A percentile compares a stretch with the other conserved stretches of the same genome.
These are phyloP conservation scores for Ptycholaimellus sp. DNA, from an alignment of 2,888 invertebrate species.

Conservation along the genomic window DNA sequence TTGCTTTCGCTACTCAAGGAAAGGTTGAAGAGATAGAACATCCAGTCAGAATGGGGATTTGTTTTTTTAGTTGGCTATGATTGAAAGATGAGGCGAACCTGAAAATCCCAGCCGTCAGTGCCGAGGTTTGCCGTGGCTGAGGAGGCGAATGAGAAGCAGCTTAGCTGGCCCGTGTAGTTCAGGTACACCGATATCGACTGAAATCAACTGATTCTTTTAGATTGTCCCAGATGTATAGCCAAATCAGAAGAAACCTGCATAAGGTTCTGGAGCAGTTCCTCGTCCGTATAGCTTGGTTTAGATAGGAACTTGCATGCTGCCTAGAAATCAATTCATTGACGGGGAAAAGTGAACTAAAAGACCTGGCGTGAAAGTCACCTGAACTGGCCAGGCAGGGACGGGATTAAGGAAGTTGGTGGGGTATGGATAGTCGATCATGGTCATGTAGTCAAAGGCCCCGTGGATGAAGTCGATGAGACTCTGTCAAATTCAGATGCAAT, in stretches of 20 bases:
- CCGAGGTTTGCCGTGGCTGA: constrained; percentile 39
- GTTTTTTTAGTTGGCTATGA: too few species aligned
- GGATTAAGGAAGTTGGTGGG: constrained; percentile 46
- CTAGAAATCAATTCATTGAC: background rate
- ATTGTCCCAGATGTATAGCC: too few species aligned
- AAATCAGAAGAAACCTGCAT: too few species aligned
- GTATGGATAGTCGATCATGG: constrained; percentile 90
- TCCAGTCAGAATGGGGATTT: too few species aligned
- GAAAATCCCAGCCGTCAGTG: constrained; percentile 52
- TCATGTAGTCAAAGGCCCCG: constrained; percentile 50
- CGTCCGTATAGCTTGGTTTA: background rate
- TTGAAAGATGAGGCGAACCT: constrained; percentile 42
- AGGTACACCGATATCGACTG: constrained; percentile 52
- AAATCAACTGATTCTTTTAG: too few species aligned
- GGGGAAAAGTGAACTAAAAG: too few species aligned
- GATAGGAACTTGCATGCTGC: constrained; percentile 1
- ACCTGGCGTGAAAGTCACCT: constrained; percentile 27
- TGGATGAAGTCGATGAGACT: constrained; percentile 44
- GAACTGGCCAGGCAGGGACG: constrained; percentile 60
- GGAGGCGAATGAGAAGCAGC: constrained; percentile 43
- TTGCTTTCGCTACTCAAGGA: too few species aligned
- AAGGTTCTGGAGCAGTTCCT: too few species aligned
- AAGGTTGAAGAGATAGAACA: too few species aligned
- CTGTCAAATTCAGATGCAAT: constrained; percentile 16
- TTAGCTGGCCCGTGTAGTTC: constrained; percentile 49